Base-by-base conservation (phyloP, 2,888 invertebrate genomes). In the Chydorus sphaericus region DNA sequence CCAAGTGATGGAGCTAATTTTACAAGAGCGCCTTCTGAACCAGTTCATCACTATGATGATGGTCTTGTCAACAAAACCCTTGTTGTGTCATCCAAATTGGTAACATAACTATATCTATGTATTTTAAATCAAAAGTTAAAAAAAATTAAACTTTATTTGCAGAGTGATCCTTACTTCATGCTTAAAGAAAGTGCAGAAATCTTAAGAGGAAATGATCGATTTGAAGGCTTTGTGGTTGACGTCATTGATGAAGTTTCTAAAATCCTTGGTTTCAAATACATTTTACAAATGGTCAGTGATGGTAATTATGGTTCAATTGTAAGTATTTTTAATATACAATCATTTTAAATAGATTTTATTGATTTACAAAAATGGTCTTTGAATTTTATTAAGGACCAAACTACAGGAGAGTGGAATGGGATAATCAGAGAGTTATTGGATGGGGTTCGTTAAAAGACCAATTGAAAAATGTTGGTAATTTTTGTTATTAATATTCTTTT, bases 1-100 rank as follows among this genome's bases (percentile, higher is more conserved):
- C 85, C 87, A 6, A 85, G 86, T 0, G 84, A 83, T 64, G 88
- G 88, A 18, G 83, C 90, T 23, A 89, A 88, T 70, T 89, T 89
- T 65, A 89, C 89, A 0, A 76, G 88, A 60, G 87, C 83, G 64
- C 83, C n/a, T n/a, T n/a, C 90, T 65, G 85, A 84, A 58, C 85
- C 87, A 66, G 84, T 83, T 56, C 85, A 88, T 68, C 88, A 90
- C 62, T 76, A 77, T 48, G 48, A 76, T 48, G 75, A 78, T 48
- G 79, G 77, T 57, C 73, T 87, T 62, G 76, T 75, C 61, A 90
- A 77, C 62, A 71, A 69, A 61, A 75, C 76, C 1, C 67, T 78
- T 37, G 66, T 68, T 30, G 73, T 77, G 2, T 70, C 75, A 1
- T 74, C 75, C 1, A 70, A 74, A 10, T 61, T 75, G 67, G 77